Evolutionary conservation across 2,888 invertebrate genomes (phyloP).

Genomic region (Eupeodes latifasciatus): DNA sequence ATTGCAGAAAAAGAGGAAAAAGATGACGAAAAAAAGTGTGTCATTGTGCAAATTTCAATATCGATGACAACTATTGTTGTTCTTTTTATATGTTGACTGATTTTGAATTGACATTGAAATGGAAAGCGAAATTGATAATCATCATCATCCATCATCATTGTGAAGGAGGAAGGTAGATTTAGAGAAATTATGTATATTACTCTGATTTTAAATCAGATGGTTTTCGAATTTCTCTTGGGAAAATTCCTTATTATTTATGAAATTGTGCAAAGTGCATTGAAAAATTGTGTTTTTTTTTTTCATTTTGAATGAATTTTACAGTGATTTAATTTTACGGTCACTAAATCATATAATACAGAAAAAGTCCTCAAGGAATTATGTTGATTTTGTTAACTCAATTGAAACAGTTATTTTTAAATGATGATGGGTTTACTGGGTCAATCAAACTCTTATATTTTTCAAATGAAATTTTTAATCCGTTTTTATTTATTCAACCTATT

Average conservation of each 20-base stretch:
- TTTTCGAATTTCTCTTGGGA: conserved; percentile 27
- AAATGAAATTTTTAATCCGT: too few species aligned
- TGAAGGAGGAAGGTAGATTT: background rate
- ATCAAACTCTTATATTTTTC: too few species aligned
- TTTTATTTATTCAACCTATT: too few species aligned
- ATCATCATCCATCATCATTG: too few species aligned
- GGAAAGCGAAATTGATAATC: conserved; percentile 43
- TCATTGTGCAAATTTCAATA: conserved; percentile 40
- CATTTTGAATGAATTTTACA: background rate
- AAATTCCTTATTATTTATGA: background rate
- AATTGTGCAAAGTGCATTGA: conserved; percentile 1
- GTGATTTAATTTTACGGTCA: conserved; percentile 10
- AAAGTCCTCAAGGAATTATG: background rate
- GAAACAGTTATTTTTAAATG: background rate
- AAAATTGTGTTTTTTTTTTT: background rate
- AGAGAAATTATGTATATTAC: background rate
- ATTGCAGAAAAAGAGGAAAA: background rate
- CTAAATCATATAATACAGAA: background rate
- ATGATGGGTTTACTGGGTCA: background rate
- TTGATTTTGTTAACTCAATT: background rate
- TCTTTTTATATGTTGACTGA: conserved; percentile 18
- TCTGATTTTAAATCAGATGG: conserved; percentile 5
- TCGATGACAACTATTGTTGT: conserved; percentile 15
- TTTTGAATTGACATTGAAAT: conserved; percentile 47
- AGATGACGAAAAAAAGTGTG: background rate